Conservation (phyloP, 1,140 invertebrate species). For the Drosophila nikananu region DNA sequence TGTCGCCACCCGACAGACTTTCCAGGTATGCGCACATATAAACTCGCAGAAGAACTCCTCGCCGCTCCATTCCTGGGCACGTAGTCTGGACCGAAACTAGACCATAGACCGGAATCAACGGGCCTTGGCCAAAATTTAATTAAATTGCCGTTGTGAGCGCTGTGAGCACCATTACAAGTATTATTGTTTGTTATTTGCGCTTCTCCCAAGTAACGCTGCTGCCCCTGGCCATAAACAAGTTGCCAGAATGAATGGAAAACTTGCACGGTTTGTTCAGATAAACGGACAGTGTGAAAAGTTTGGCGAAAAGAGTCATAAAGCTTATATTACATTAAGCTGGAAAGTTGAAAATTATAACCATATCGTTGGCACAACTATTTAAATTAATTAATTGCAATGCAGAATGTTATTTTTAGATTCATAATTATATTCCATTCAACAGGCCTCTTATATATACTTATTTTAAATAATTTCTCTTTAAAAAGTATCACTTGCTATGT, state of each 20-base stretch:
- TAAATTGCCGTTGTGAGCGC: conserved; percentile 68
- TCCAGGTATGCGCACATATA: conserved; percentile 33
- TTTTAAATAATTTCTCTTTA: background rate
- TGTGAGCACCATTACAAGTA: conserved; percentile 54
- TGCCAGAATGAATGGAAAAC: conserved; percentile 20
- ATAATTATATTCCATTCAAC: background rate
- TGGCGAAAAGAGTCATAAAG: conserved; percentile 10
- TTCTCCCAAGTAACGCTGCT: conserved; percentile 1
- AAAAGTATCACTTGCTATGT: background rate
- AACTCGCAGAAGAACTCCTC: conserved; percentile 9
- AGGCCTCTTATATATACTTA: too few species aligned
- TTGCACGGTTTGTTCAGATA: conserved; percentile 10
- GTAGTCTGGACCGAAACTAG: conserved; percentile 38
- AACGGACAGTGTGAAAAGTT: conserved; percentile 6
- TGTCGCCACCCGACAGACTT: conserved; percentile 62
- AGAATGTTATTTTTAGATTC: background rate
- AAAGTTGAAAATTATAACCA: conserved; percentile 8
- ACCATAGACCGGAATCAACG: conserved; percentile 26
- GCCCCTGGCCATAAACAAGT: conserved; percentile 62
- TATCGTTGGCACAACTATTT: background rate
- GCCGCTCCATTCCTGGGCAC: conserved; percentile 34
- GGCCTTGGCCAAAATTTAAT: conserved; percentile 69
- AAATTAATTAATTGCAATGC: conserved; percentile 3
- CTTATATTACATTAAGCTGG: conserved; percentile 8
- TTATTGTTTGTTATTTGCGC: conserved; percentile 58